Percentiles rank a stretch among this genome's conserved stretches.
Evolutionary conservation across 2,113 vertebrate genomes (phyloP).

Genomic region (Etheostoma spectabile): DNA sequence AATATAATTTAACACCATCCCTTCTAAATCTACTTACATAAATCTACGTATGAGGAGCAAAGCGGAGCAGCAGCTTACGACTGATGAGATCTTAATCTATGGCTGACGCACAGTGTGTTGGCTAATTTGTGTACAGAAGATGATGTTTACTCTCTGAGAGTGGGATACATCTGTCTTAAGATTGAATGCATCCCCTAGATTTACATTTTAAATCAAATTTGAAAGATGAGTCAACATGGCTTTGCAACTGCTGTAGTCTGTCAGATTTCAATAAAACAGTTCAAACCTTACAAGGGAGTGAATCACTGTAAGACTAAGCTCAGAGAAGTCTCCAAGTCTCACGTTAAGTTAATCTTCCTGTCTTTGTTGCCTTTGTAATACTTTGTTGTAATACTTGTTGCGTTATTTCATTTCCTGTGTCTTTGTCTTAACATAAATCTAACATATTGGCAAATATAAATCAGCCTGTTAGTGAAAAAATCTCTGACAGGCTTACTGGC

Average conservation of each 20-base stretch:
- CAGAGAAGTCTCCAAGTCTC: too few relatives aligned
- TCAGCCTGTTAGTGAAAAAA: too few relatives aligned
- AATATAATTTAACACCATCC: not conserved
- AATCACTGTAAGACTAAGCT: too few relatives aligned
- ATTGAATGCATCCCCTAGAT: not conserved
- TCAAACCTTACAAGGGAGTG: not conserved
- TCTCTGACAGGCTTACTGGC: too few relatives aligned
- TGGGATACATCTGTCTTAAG: not conserved
- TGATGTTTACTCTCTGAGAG: not conserved
- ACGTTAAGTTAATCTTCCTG: too few relatives aligned
- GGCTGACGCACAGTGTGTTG: not conserved
- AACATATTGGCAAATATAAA: too few relatives aligned
- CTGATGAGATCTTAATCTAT: conserved; percentile 20
- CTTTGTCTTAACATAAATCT: too few relatives aligned
- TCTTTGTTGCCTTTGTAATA: too few relatives aligned
- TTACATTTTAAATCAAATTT: too few relatives aligned
- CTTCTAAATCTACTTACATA: conserved; percentile 1
- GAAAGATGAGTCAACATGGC: conserved; percentile 10
- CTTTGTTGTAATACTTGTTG: too few relatives aligned
- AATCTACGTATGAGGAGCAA: not conserved
- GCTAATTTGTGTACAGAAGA: conserved; percentile 6
- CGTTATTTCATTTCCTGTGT: too few relatives aligned
- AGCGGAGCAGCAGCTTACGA: not conserved
- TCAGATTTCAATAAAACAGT: not conserved
- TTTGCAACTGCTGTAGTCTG: not conserved